Conservation (phyloP, 1,140 invertebrate genomes). For the Drosophila tropicalis region DNA sequence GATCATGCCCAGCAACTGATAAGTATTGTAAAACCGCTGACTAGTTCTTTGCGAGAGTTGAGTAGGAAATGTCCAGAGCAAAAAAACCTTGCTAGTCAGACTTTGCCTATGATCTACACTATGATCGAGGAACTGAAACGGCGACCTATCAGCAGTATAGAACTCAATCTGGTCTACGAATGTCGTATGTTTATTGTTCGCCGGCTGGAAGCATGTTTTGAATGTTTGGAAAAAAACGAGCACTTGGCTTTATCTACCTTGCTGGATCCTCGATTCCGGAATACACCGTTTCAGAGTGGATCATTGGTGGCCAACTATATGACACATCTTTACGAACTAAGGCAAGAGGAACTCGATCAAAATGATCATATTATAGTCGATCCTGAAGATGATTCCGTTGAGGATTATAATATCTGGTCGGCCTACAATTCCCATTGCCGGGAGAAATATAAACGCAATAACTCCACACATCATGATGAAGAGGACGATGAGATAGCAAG, state of each 20-base stretch:
- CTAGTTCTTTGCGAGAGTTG: constrained; percentile 37
- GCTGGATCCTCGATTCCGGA: constrained; percentile 51
- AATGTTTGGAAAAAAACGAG: constrained; percentile 41
- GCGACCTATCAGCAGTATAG: constrained; percentile 13
- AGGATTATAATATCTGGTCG: constrained; percentile 47
- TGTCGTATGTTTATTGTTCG: constrained; percentile 40
- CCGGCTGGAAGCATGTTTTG: constrained; percentile 34
- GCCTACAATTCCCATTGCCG: constrained; percentile 39
- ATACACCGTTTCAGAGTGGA: constrained; percentile 42
- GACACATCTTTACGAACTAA: constrained; percentile 34
- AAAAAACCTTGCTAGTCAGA: constrained; percentile 42
- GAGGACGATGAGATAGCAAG: constrained; percentile 41
- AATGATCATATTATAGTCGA: background rate
- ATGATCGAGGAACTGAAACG: constrained; percentile 48
- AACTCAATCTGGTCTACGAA: constrained; percentile 33
- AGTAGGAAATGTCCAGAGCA: background rate
- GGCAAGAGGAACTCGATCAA: constrained; percentile 1
- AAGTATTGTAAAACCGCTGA: constrained; percentile 29
- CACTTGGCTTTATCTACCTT: constrained; percentile 37
- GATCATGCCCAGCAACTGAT: constrained; percentile 26
- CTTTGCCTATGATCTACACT: constrained; percentile 42
- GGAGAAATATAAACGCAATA: constrained; percentile 34
- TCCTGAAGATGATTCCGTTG: constrained; percentile 2
- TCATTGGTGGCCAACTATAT: constrained; percentile 47
- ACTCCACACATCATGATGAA: constrained; percentile 8